Base-by-base conservation (phyloP, 2,797 vertebrate species). In the Eutrigla gurnardus region DNA sequence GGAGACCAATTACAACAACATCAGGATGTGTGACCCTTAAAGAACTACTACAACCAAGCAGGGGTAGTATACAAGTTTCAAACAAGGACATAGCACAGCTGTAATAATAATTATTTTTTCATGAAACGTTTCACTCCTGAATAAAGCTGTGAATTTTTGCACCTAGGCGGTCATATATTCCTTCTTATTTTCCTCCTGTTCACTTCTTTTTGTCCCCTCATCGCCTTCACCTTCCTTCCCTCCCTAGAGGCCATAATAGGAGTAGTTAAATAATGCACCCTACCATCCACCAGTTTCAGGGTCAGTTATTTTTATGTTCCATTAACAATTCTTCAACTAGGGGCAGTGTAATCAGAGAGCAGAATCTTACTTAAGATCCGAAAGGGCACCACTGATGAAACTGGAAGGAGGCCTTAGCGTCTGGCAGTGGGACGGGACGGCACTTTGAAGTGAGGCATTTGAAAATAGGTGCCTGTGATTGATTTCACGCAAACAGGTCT, bases 401-500 rank as follows among this genome's bases (percentile, higher is more conserved):
- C 83, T 75, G 81, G 74, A 82, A 68, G 75, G 65, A 77, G 75
- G 72, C 58, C 76, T 74, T 18, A 37, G 80, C 73, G 3, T 77
- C 72, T 25, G 86, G 82, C 63, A 70, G 47, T 78, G 76, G 86
- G 86, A 86, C 86, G 77, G 73, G 78, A 73, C 78, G 79, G 66
- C 82, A 77, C 92, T 93, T 93, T 93, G 93, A 93, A 89, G 92
- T 93, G 70, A 75, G 75, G 84, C 70, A 76, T 89, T 86, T 73
- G 78, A 77, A 84, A 87, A 89, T 81, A 87, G 85, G 88, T 90
- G 80, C 75, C 80, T 65, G 64, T 11, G 70, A 92, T 91, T 90
- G 89, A 93, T 93, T 93, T 93, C 92, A 93, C 78, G 80, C 89
- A 92, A 90, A 91, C 89, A 89, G 82, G 90, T 88, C 86, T 85